Evolutionary conservation across 2,797 vertebrate genomes (phyloP).

Genomic region (Erpetoichthys calabaricus): DNA sequence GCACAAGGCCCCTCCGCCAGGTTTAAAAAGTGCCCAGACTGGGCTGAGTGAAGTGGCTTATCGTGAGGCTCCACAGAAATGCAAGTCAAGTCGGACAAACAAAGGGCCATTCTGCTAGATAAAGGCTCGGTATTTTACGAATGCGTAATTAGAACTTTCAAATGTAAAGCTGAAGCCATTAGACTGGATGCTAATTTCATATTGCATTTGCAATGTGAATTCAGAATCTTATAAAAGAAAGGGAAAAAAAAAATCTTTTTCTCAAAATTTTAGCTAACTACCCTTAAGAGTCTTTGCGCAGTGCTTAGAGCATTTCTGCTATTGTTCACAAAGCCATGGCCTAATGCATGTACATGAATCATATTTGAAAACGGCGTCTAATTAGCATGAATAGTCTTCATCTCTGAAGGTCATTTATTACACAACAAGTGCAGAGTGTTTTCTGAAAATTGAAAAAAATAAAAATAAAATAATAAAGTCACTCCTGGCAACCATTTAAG

Average conservation of each 20-base stretch:
- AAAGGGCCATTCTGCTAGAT: too few relatives aligned
- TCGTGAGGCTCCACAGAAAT: too few relatives aligned
- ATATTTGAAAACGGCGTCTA: slow-evolving; percentile 73
- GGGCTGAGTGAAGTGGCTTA: too few relatives aligned
- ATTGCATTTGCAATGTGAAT: slow-evolving; percentile 47
- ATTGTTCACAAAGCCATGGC: slow-evolving; percentile 60
- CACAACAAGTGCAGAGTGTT: slow-evolving; percentile 48
- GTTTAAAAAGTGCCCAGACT: too few relatives aligned
- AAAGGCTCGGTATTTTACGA: too few relatives aligned
- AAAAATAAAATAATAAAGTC: not conserved
- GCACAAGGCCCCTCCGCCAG: too few relatives aligned
- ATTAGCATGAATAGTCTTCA: slow-evolving; percentile 87
- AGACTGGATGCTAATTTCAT: slow-evolving; percentile 56
- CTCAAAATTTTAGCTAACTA: slow-evolving; percentile 76
- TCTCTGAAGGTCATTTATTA: slow-evolving; percentile 59
- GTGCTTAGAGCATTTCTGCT: slow-evolving; percentile 54
- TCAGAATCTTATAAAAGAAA: slow-evolving; percentile 54
- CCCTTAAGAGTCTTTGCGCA: slow-evolving; percentile 65
- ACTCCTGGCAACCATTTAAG: not conserved
- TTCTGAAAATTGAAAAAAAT: slow-evolving; percentile 3
- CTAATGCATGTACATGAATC: slow-evolving; percentile 82
- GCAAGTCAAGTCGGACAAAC: too few relatives aligned
- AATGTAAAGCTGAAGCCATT: slow-evolving; percentile 92
- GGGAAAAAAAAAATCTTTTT: slow-evolving; percentile 57
- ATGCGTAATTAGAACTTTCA: too few relatives aligned